Conservation (phyloP, 2,113 vertebrate species). For the Bujurquina vittata region DNA sequence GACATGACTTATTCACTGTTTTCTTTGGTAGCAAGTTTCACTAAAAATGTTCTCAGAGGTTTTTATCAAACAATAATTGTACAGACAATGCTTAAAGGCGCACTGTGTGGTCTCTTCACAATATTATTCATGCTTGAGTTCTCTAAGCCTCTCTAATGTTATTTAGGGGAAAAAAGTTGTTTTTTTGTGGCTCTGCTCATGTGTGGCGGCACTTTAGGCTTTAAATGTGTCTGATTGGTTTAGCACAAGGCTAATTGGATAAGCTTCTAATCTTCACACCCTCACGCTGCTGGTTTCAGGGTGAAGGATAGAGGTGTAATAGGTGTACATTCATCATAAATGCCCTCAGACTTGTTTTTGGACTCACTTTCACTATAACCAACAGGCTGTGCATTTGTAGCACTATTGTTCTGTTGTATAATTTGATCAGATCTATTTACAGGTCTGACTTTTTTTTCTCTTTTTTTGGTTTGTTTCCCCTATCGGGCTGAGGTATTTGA, state of each 20-base stretch:
- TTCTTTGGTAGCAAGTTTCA: neutral
- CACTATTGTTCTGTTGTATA: neutral
- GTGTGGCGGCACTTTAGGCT: conserved; percentile 27
- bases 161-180: neutral
- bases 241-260: conserved; percentile 64
- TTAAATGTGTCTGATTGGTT: conserved; percentile 55
- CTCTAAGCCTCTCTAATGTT: conserved; percentile 23
- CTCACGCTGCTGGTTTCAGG: conserved; percentile 4
- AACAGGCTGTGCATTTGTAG: neutral
- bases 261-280: conserved; percentile 54
- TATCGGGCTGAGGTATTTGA: neutral
- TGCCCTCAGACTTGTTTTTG: neutral
- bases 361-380: neutral
- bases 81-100: neutral
- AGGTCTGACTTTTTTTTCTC: neutral
- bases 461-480: neutral
- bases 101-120: conserved; percentile 54
- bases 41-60: neutral
- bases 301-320: conserved; percentile 6
- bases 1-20: neutral
- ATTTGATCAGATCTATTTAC: neutral
- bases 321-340: neutral
- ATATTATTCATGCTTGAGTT: conserved; percentile 42
- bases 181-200: conserved; percentile 29
- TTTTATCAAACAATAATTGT: neutral